Percentiles rank a stretch among this genome's conserved stretches.
phyloP scores from a whole-genome alignment of 2,797 vertebrate species.

The Eospalax fontanierii region DNA sequence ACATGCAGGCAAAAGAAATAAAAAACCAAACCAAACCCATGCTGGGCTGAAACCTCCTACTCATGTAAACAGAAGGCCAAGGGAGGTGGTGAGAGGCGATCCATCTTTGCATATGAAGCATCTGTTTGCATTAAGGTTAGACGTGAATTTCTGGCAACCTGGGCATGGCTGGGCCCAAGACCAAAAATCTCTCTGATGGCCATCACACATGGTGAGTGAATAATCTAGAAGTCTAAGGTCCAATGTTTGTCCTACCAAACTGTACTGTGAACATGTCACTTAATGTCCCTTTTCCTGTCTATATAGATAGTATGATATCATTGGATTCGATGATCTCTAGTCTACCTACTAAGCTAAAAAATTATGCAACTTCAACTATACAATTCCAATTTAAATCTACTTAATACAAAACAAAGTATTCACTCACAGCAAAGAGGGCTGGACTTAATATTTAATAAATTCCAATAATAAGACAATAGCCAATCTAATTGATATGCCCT shows the following conservation, averaged over 20 bases:
- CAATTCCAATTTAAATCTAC: constrained; percentile 23
- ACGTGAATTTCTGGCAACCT: not conserved
- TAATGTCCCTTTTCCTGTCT: not conserved
- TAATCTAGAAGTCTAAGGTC: not conserved
- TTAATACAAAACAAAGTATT: constrained; percentile 4
- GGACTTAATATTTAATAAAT: constrained; percentile 12
- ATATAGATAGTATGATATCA: not conserved
- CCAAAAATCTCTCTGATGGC: not conserved
- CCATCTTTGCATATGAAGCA: not conserved
- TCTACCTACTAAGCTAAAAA: not conserved
- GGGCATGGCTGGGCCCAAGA: not conserved
- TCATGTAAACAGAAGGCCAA: not conserved
- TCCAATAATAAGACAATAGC: constrained; percentile 7
- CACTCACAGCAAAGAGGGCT: not conserved
- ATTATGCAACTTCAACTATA: constrained; percentile 12
- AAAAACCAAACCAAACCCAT: too few relatives aligned
- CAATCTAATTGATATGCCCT: not conserved
- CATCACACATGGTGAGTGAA: not conserved
- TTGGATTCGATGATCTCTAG: not conserved
- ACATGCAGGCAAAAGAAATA: too few relatives aligned
- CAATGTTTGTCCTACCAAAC: not conserved
- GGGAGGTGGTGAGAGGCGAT: not conserved
- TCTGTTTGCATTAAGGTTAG: not conserved
- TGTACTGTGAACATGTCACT: not conserved
- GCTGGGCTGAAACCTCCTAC: not conserved